Base-by-base conservation (phyloP, 2,113 vertebrate species). In the Dipodomys spectabilis region DNA sequence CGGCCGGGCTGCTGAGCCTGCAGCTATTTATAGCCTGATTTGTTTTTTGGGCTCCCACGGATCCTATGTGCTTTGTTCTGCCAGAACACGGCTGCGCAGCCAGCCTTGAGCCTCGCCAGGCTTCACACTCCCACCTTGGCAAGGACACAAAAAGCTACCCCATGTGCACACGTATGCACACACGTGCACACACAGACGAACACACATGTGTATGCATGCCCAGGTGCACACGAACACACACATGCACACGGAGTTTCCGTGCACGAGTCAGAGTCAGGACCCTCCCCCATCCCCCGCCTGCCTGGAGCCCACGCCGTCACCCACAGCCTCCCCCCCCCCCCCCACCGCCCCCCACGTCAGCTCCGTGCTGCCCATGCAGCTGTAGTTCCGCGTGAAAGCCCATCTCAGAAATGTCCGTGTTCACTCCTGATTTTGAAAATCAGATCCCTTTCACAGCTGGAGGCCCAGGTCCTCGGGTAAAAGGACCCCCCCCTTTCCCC, bases 21-120 rank as follows among this genome's bases (percentile, higher is more conserved):
- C 5, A 0, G 64, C 88, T 92, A 65, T 82, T 96, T 92, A 2
- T 35, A 75, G 53, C 67, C 44, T 9, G 0, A 6, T 95, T 93
- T 92, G 72, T 71, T 53, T 85, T 86, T 92, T 95, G 87, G 85
- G 84, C 90, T 77, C 86, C 92, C 44, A 49, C 30, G 0, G 83
- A 95, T 4, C 0, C 85, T 0, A 0, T 71, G 10, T 49, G 95
- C 89, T 96, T 96, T 86, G 86, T 91, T 85, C 92, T 92, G 88
- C 87, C 44, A 30, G 77, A 78, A 35, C 80, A 74, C 0, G 16
- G 95, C 94, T 45, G 72, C 32, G 53, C 30, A 0, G 96, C 84
- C 30, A 0, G 96, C 84, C 94, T 84, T 9, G 30, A 68, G 81
- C 12, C 65, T 87, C 1, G 5, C 88, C 23, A 22, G 32, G 49